phyloP scores from a whole-genome alignment of 2,113 vertebrate species.

The Dipodomys merriami region DNA sequence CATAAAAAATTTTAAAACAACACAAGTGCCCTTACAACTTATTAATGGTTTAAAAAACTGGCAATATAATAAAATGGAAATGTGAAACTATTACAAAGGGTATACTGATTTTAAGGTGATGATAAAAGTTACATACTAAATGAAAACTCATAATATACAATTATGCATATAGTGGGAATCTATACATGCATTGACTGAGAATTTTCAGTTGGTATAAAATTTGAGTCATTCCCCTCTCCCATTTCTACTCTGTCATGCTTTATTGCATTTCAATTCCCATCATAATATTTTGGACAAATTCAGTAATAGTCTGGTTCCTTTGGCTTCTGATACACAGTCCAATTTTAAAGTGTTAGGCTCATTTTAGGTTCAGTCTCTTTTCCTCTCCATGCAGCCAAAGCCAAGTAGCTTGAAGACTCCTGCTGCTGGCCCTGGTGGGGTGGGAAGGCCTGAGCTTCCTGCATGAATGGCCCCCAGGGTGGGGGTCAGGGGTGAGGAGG shows the following conservation, averaged over 20 bases:
- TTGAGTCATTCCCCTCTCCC: neutral
- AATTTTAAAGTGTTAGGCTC: neutral
- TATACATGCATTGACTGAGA: neutral
- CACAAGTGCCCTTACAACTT: neutral
- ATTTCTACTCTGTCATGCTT: neutral
- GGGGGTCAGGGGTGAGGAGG: no score
- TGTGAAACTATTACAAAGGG: conserved; percentile 21
- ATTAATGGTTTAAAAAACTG: conserved; percentile 19
- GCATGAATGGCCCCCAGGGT: neutral
- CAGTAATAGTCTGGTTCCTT: neutral
- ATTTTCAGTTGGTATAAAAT: neutral
- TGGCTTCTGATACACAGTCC: neutral
- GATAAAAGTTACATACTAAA: conserved; percentile 21
- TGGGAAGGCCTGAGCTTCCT: neutral
- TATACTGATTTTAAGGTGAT: neutral
- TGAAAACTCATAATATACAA: conserved; percentile 25
- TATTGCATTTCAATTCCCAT: conserved; percentile 26
- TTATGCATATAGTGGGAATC: neutral
- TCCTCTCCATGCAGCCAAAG: neutral
- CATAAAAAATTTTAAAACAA: neutral
- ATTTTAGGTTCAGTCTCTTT: neutral
- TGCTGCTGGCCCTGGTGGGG: no score
- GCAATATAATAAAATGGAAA: neutral
- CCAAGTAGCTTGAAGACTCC: neutral
- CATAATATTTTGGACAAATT: conserved; percentile 7